These are phyloP conservation scores for Leiothrix lutea DNA, from an alignment of 2,113 vertebrate species.

Conservation along the genomic window DNA sequence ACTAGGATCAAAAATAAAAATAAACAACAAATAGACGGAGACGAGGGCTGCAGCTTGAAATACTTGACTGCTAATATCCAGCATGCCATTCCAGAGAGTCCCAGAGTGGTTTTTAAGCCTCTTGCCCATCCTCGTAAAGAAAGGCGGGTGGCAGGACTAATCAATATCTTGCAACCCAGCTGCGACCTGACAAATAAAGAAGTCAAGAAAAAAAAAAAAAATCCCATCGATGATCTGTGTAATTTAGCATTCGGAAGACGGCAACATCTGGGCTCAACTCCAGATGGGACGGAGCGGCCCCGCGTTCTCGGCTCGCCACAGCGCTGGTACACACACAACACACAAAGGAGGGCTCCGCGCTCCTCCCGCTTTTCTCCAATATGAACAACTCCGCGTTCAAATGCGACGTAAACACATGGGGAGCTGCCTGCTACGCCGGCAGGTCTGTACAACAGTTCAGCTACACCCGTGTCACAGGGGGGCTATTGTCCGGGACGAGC, in stretches of 20 bases:
- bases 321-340: neutral
- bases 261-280: constrained; percentile 61
- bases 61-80: constrained; percentile 55
- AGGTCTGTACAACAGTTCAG: neutral
- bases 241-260: constrained; percentile 38
- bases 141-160: constrained; percentile 44
- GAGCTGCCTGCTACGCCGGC: neutral
- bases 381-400: neutral
- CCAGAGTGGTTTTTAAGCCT: constrained; percentile 50
- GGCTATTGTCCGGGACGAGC: neutral
- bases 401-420: neutral
- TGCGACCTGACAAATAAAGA: constrained; percentile 47
- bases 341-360: constrained; percentile 7
- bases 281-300: constrained; percentile 17
- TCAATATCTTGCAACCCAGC: constrained; percentile 50
- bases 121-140: constrained; percentile 48
- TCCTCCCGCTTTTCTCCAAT: neutral
- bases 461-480: neutral
- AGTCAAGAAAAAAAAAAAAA: constrained; percentile 57
- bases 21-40: neutral
- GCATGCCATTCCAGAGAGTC: constrained; percentile 63
- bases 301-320: neutral
- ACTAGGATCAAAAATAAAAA: neutral
- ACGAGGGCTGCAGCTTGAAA: constrained; percentile 14
- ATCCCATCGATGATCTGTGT: neutral